These are phyloP conservation scores for Hofmannophila pseudospretella DNA, from an alignment of 2,888 invertebrate species.

Conservation along the genomic window DNA sequence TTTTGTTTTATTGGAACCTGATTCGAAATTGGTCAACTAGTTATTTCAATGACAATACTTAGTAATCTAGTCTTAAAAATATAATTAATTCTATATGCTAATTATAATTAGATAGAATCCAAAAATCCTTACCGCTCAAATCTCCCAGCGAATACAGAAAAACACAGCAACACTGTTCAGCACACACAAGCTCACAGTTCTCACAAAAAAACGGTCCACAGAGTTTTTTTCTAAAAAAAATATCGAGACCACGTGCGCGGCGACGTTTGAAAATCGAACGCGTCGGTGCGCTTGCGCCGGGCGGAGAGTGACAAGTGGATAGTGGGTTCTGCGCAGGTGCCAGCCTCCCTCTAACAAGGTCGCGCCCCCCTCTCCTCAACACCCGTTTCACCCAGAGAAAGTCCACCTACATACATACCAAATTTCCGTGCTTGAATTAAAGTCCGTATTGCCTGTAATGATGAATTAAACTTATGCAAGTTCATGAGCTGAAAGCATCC, in stretches of 20 bases:
- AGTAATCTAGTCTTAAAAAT: no score
- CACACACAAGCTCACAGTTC: constrained; percentile 55
- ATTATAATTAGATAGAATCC: no score
- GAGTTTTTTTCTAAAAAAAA: constrained; percentile 17
- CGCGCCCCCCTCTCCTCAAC: constrained; percentile 57
- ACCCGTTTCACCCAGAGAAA: constrained; percentile 71
- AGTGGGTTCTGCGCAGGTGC: constrained; percentile 68
- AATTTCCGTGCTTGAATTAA: constrained; percentile 70
- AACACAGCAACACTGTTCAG: constrained; percentile 30
- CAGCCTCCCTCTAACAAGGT: constrained; percentile 76
- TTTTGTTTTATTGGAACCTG: no score
- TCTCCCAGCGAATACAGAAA: constrained; percentile 35
- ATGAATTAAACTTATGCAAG: constrained; percentile 48
- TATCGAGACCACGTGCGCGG: constrained; percentile 50
- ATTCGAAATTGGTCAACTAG: no score
- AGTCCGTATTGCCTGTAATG: constrained; percentile 29
- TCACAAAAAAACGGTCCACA: constrained; percentile 48
- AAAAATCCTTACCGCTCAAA: constrained; percentile 36
- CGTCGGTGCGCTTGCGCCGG: constrained; percentile 66
- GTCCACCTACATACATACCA: constrained; percentile 77
- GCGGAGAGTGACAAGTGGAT: constrained; percentile 67
- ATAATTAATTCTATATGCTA: no score
- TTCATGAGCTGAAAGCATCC: constrained; percentile 14
- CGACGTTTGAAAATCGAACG: constrained; percentile 39
- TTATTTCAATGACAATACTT: no score